Percentiles rank a stretch among this genome's conserved stretches.
phyloP scores from a whole-genome alignment of 2,888 invertebrate genomes.

The Ormyrus rosae region DNA sequence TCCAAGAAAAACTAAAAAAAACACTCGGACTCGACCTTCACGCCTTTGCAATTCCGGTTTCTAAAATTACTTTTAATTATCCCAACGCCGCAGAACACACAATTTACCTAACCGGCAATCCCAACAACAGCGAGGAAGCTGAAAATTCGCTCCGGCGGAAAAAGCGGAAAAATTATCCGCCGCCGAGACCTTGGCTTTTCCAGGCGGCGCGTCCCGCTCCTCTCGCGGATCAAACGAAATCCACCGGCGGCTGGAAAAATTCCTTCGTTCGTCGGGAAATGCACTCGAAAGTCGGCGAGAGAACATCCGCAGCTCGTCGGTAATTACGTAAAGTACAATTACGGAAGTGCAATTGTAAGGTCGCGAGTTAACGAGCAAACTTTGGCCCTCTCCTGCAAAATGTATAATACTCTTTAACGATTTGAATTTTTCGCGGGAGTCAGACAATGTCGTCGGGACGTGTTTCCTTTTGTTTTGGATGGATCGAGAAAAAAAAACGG shows the following conservation, averaged over 20 bases:
- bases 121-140: too few relatives aligned
- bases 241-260: background rate
- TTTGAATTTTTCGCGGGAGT: background rate
- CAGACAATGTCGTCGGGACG: too few relatives aligned
- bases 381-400: conserved; percentile 12
- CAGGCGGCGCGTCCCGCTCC: background rate
- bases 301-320: conserved; percentile 33
- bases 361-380: conserved; percentile 30
- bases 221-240: conserved; percentile 31
- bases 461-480: too few relatives aligned
- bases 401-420: conserved; percentile 3
- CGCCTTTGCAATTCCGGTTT: too few relatives aligned
- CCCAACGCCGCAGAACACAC: too few relatives aligned
- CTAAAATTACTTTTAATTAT: too few relatives aligned
- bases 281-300: background rate
- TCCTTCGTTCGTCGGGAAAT: background rate
- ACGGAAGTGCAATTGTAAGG: conserved; percentile 43
- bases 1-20: too few relatives aligned
- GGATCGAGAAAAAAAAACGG: too few relatives aligned
- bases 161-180: too few relatives aligned
- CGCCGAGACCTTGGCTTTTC: background rate
- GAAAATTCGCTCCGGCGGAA: too few relatives aligned
- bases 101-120: too few relatives aligned
- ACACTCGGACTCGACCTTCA: too few relatives aligned
- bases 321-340: conserved; percentile 53